Percentiles rank a stretch among this genome's conserved stretches.
phyloP scores from a whole-genome alignment of 1,140 invertebrate species.

The Drosophila erecta region DNA sequence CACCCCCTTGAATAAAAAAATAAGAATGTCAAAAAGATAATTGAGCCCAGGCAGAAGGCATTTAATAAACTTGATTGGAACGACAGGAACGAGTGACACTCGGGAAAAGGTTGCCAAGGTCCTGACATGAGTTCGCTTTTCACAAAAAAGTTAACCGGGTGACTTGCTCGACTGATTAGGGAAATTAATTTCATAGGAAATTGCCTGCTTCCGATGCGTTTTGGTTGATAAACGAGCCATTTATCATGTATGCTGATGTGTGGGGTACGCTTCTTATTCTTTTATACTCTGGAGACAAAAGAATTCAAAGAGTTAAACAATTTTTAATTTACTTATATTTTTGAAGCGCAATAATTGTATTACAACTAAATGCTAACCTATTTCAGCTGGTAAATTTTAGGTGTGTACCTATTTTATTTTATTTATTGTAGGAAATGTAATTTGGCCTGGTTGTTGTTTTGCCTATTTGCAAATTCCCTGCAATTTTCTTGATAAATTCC shows the following conservation, averaged over 20 bases:
- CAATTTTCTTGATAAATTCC: slow-evolving; percentile 25
- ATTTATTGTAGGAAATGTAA: no score
- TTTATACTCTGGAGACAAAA: no score
- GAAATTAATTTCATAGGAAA: slow-evolving; percentile 77
- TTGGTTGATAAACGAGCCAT: slow-evolving; percentile 31
- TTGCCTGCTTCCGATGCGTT: slow-evolving; percentile 33
- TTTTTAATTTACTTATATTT: no score
- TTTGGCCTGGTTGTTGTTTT: no score
- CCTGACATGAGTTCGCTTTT: slow-evolving; percentile 35
- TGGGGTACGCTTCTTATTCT: background rate
- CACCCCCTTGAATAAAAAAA: slow-evolving; percentile 50
- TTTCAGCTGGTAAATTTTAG: no score
- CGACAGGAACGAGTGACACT: slow-evolving; percentile 14
- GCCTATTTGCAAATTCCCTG: no score
- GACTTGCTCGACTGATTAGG: slow-evolving; percentile 67
- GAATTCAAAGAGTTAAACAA: no score
- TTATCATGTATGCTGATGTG: slow-evolving; percentile 9
- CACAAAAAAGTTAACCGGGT: slow-evolving; percentile 59
- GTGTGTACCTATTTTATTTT: no score
- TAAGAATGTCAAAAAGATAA: slow-evolving; percentile 71
- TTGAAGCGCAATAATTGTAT: no score
- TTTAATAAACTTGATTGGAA: slow-evolving; percentile 65
- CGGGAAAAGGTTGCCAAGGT: slow-evolving; percentile 36
- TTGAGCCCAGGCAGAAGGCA: slow-evolving; percentile 64
- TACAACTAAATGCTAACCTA: no score